Evolutionary conservation across 2,888 invertebrate species (phyloP), one percentile per base, ranked within the genome.

Genomic region (Thera britannica): DNA sequence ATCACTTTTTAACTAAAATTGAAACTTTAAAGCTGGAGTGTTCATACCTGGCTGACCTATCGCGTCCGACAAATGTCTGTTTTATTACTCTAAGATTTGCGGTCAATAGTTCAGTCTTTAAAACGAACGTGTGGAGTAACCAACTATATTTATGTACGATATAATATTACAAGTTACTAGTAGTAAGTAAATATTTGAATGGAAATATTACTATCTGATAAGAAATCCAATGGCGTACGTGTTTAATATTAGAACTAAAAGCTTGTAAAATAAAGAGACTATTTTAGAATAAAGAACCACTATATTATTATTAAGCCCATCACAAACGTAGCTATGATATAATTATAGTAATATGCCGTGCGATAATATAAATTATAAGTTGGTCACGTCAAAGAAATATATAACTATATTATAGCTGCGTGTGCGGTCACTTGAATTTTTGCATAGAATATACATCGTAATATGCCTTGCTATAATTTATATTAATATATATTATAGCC

Each of bases 81-180:
- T 9, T 46, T 49, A 38, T 54, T 35, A 62, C 62, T 67, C 62
- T 62, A 2, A 48, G 4, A 6, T 34, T 49, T n/a, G 58, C 12
- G 67, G 67, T 67, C 67, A 67, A 62, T 48, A 67, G 67, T 67
- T 67, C 58, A 62, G 46, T 38, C 36, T 57, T 61, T 66, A 61
- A 56, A 57, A 52, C 48, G 38, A 67, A 41, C 38, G 52, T 38
- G 58, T 67, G 67, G 62, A 36, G 67, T 55, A 67, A 67, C 49
- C 12, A 12, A 62, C 3, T 2, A 54, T 57, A 48, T 62, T 49
- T 55, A 62, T 35, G 55, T 35, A 35, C 58, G 49, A 58, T 44
- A 65, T 60, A 61, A n/a, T 57, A 62, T 9, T 67, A 49, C 52
- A 44, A 49, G 55, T 35, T 60, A 52, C 46, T 64, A 62, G 54